These are phyloP conservation scores for Gymnocheta viridis DNA, from an alignment of 2,888 invertebrate genomes.

Conservation along the genomic window DNA sequence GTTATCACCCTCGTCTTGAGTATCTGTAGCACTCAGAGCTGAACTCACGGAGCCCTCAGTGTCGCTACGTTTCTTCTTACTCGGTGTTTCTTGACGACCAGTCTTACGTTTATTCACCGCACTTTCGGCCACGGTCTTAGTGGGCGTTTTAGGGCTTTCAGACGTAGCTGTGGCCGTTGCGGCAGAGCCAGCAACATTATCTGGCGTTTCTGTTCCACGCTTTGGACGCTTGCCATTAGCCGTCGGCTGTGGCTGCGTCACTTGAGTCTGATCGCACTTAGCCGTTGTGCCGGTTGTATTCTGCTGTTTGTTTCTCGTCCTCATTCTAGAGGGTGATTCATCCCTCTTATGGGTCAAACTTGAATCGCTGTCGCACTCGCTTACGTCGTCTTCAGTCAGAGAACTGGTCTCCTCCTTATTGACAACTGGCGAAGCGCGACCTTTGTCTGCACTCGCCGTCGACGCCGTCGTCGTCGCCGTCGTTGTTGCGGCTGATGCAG, in stretches of 20 bases:
- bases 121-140: slow-evolving; percentile 76
- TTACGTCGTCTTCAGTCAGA: slow-evolving; percentile 94
- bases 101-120: slow-evolving; percentile 80
- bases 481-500: slow-evolving; percentile 75
- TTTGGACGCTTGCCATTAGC: slow-evolving; percentile 84
- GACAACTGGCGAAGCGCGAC: slow-evolving; percentile 86
- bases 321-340: slow-evolving; percentile 93
- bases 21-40: slow-evolving; percentile 56
- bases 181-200: slow-evolving; percentile 75
- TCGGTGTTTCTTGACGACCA: slow-evolving; percentile 83
- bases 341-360: slow-evolving; percentile 90
- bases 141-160: slow-evolving; percentile 82
- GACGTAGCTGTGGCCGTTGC: slow-evolving; percentile 50
- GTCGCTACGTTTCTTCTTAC: slow-evolving; percentile 84
- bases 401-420: slow-evolving; percentile 90
- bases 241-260: slow-evolving; percentile 75
- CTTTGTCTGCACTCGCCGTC: slow-evolving; percentile 81
- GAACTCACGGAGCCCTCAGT: slow-evolving; percentile 74
- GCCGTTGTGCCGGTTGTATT: slow-evolving; percentile 81
- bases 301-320: slow-evolving; percentile 93
- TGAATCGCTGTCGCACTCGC: slow-evolving; percentile 97
- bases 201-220: slow-evolving; percentile 85
- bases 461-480: slow-evolving; percentile 81
- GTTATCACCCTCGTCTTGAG: slow-evolving; percentile 57
- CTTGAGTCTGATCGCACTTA: slow-evolving; percentile 73